Base-by-base conservation (phyloP, 2,888 invertebrate species). In the Plemyria rubiginata region DNA sequence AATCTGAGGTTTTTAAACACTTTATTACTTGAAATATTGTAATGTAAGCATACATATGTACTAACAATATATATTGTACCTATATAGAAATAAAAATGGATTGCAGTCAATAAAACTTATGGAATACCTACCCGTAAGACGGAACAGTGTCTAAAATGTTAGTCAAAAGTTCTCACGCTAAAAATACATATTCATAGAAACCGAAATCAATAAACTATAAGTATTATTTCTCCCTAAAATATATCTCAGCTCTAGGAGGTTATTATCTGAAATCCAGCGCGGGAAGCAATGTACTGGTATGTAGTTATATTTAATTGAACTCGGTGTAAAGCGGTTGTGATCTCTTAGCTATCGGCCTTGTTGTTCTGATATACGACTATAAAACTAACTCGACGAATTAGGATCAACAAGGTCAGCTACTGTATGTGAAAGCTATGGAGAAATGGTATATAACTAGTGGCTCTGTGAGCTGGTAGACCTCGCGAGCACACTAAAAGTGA, bases 271-370 rank as follows among this genome's bases (percentile, higher is more conserved):
- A 56, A 74, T 72, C 71, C 72, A 70, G 85, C 88, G 90, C 89
- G 89, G 89, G 90, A 88, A 85, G 88, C 73, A 66, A 63, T 75
- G 75, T 73, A 74, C 78, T 77, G 77, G 78, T 72, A 75, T 67
- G 74, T 80, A 80, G 84, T 88, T 87, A 82, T 78, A 86, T 82
- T n/a, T 86, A 88, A 90, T 88, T 89, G 86, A 86, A 79, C 76
- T 70, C 76, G 63, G 77, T 78, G 76, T 79, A 78, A 73, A 77
- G 73, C 75, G 68, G 73, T 74, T 70, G 78, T 77, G 78, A 75
- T 72, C 77, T 75, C 71, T 77, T 72, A 73, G 61, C 61, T 62
- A 58, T 53, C 51, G 69, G 67, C 67, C 79, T 76, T 68, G 75
- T 72, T 67, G 62, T 66, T 70, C 70, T 77, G 75, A 81, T 78